Base-by-base conservation (phyloP, 2,797 vertebrate genomes). In the Falco berigora region DNA sequence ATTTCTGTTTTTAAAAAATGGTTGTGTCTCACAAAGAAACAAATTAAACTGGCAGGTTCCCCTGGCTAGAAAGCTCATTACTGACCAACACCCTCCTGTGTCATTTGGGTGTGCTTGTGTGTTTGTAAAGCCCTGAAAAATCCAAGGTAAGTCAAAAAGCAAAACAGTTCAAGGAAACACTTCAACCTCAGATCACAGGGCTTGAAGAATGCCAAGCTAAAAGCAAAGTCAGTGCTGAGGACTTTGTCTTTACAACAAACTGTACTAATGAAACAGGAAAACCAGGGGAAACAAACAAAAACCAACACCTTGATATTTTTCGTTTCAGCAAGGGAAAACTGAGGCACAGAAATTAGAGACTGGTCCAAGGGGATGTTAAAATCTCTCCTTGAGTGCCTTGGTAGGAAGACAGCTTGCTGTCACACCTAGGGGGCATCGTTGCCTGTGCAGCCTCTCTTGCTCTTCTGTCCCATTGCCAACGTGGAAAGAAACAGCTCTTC, bases 61-160 rank as follows among this genome's bases (percentile, higher is more conserved):
- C 75, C 61, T 56, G 53, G 71, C 92, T 78, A 91, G 88, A 72
- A 95, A 94, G 66, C 79, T 90, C 69, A 59, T 24, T 78, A 69
- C 68, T 88, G 66, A 72, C 92, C 95, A 95, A 94, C 72, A 80
- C 79, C 63, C 69, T 95, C 91, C 49, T 75, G 36, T 78, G 42
- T 94, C 91, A 93, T 79, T 63, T 69, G 94, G 80, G 78, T 76
- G 84, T 76, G 85, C 52, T 83, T 66, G 5, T 49, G 28, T 73
- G 40, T 79, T 80, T 84, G 64, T 82, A 76, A 78, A 79, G 52
- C 85, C 74, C 68, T 92, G 81, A 94, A 92, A 78, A 92, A 89
- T 42, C 40, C 73, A 63, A 78, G 40, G 64, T 90, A 93, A 87
- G 75, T 81, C 69, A 86, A 46, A 94, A 93, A 78, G 42, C 20